Conservation (phyloP, 2,888 invertebrate species). For the Chrysolina americana region DNA sequence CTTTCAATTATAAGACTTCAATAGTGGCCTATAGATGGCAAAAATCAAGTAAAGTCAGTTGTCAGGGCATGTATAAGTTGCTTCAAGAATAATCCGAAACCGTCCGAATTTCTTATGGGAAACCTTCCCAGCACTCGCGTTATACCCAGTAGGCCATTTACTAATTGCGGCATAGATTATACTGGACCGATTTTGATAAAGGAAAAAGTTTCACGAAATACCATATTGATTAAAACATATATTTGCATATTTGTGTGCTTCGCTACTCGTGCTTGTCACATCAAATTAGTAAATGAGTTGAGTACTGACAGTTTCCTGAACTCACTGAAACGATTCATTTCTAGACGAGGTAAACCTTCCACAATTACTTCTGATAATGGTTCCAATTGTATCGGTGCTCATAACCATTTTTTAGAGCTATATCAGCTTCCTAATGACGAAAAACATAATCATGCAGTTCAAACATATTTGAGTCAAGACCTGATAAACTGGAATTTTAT, state of each 20-base stretch:
- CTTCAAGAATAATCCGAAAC: slow-evolving; percentile 41
- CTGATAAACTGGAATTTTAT: too few species aligned
- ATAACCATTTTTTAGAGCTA: background rate
- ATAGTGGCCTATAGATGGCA: slow-evolving; percentile 32
- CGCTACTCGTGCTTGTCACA: slow-evolving; percentile 57
- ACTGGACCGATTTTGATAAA: slow-evolving; percentile 51
- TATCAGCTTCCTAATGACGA: background rate
- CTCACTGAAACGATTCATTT: slow-evolving; percentile 57
- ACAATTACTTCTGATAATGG: background rate
- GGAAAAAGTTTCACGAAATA: slow-evolving; percentile 43
- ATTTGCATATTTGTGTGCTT: slow-evolving; percentile 57
- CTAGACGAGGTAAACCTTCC: slow-evolving; percentile 55
- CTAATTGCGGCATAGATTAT: slow-evolving; percentile 53
- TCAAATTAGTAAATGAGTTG: slow-evolving; percentile 56
- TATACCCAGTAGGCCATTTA: slow-evolving; percentile 22
- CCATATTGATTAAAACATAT: slow-evolving; percentile 50
- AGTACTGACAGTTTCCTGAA: slow-evolving; percentile 57
- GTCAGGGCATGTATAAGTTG: slow-evolving; percentile 38
- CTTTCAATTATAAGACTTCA: slow-evolving; percentile 16
- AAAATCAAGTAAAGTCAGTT: slow-evolving; percentile 19
- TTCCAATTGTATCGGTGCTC: too few species aligned
- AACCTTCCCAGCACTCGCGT: slow-evolving; percentile 40
- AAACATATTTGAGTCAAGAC: background rate
- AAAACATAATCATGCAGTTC: background rate
- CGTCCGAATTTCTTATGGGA: slow-evolving; percentile 42